Percentiles rank a stretch among this genome's conserved stretches.
These are phyloP conservation scores for Neodiprion lecontei DNA, from an alignment of 1,140 invertebrate genomes.

Conservation along the genomic window DNA sequence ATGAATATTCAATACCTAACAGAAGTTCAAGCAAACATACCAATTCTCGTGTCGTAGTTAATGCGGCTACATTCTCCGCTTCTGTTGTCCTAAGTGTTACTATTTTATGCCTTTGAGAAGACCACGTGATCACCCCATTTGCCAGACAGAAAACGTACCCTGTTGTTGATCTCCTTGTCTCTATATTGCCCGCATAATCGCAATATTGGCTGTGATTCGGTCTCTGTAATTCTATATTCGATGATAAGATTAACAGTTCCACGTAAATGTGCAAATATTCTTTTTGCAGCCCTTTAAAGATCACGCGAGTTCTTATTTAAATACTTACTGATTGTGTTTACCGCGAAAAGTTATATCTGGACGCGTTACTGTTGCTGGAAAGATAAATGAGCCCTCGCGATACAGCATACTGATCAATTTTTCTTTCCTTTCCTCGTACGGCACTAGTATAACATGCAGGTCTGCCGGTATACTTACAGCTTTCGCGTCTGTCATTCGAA, in stretches of 20 bases:
- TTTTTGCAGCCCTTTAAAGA: no score
- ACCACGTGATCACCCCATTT: constrained; percentile 23
- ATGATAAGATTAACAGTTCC: no score
- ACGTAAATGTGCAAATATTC: no score
- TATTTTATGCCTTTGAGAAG: constrained; percentile 21
- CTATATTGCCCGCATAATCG: constrained; percentile 24
- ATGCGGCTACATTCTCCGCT: no score
- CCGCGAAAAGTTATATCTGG: no score
- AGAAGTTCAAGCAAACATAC: no score
- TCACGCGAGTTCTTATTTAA: no score
- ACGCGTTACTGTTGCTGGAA: neutral
- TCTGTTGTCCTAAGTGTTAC: constrained; percentile 18
- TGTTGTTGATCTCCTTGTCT: constrained; percentile 19
- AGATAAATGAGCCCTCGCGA: constrained; percentile 4
- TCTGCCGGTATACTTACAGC: constrained; percentile 12
- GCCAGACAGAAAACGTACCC: constrained; percentile 14
- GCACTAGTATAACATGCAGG: constrained; percentile 8
- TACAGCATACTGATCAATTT: constrained; percentile 1
- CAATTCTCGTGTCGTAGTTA: no score
- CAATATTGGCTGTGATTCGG: neutral
- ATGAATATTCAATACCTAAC: no score
- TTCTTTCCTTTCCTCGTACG: constrained; percentile 8
- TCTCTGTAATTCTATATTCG: no score
- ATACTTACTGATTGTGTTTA: no score
- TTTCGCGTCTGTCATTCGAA: constrained; percentile 24